Percentiles rank a stretch among this genome's conserved stretches.
These are phyloP conservation scores for Pachycephus smyrnensis DNA, from an alignment of 2,888 invertebrate genomes.

Conservation along the genomic window DNA sequence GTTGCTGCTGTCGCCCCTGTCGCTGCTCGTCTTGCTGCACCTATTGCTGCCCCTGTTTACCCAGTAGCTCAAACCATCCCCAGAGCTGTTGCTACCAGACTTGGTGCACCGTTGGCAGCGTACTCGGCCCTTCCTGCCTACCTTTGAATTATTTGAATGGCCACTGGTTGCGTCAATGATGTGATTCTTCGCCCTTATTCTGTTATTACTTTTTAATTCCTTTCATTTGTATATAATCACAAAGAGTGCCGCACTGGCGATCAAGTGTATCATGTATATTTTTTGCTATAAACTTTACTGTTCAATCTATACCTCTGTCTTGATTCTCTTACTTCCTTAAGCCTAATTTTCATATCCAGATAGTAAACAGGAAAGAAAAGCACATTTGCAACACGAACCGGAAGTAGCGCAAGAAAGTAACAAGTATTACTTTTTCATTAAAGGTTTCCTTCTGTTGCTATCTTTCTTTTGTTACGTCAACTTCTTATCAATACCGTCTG, in stretches of 20 bases:
- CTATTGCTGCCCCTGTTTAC: constrained; percentile 18
- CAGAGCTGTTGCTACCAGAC: constrained; percentile 49
- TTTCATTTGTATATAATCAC: constrained; percentile 2
- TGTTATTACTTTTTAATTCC: neutral
- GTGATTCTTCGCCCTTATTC: neutral
- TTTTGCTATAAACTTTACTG: neutral
- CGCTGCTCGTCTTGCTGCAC: neutral
- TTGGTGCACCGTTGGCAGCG: constrained; percentile 28
- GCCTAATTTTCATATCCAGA: no score
- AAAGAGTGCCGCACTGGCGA: neutral
- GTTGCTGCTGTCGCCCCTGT: constrained; percentile 25
- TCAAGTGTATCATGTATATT: neutral
- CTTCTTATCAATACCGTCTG: no score
- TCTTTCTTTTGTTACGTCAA: no score
- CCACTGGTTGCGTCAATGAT: no score
- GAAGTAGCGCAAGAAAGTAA: no score
- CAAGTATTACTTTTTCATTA: neutral
- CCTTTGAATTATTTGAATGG: neutral
- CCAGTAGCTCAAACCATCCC: constrained; percentile 43
- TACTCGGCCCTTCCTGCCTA: constrained; percentile 26
- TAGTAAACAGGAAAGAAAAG: no score
- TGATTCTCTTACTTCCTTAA: no score
- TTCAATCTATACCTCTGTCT: no score
- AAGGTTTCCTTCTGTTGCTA: no score
- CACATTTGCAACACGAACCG: no score